Percentiles rank a stretch among this genome's conserved stretches.
These are phyloP conservation scores for Atta cephalotes DNA, from an alignment of 1,140 invertebrate species.

Conservation along the genomic window DNA sequence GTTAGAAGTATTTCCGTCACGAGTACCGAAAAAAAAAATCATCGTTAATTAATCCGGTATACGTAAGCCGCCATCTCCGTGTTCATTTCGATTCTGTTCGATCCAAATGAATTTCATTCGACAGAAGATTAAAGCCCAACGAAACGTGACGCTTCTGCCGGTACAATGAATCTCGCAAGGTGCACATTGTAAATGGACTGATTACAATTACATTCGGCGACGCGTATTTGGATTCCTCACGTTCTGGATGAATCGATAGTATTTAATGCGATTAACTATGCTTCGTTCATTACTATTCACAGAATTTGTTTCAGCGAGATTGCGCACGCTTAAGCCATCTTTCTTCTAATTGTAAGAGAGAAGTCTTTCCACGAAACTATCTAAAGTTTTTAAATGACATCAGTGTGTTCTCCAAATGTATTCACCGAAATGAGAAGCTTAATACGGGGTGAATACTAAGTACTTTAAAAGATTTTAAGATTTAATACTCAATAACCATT, in stretches of 20 bases:
- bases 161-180: conserved; percentile 46
- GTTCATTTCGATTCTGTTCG: conserved; percentile 20
- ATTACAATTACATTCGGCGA: conserved; percentile 41
- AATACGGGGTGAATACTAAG: neutral
- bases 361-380: conserved; percentile 37
- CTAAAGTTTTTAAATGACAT: neutral
- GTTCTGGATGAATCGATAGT: conserved; percentile 56
- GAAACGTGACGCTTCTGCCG: conserved; percentile 34
- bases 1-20: conserved; percentile 31
- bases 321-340: conserved; percentile 5
- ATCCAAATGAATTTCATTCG: conserved; percentile 24
- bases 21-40: neutral
- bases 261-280: conserved; percentile 64
- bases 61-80: conserved; percentile 9
- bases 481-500: conserved; percentile 14
- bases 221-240: conserved; percentile 35
- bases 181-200: conserved; percentile 64
- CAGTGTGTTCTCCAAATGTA: neutral
- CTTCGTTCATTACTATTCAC: conserved; percentile 20
- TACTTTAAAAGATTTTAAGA: no score
- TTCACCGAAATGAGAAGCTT: neutral
- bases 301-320: conserved; percentile 13
- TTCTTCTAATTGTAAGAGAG: neutral
- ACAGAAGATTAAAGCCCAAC: conserved; percentile 34
- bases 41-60: conserved; percentile 48